These are phyloP conservation scores for Palloptera scutellata DNA, from an alignment of 2,888 invertebrate genomes.

Conservation along the genomic window DNA sequence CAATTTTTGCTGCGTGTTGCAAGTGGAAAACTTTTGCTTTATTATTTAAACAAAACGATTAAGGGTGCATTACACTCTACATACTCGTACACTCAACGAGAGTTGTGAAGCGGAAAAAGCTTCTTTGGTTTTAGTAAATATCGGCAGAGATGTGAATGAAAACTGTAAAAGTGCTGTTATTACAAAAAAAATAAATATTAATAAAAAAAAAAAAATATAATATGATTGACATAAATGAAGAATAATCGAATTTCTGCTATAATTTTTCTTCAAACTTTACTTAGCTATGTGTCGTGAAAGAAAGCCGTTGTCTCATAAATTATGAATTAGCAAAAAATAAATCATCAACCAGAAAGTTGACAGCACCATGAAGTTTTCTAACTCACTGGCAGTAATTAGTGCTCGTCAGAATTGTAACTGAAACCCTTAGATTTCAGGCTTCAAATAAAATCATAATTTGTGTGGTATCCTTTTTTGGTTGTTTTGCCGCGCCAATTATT, in stretches of 20 bases:
- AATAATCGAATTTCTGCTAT: conserved; percentile 59
- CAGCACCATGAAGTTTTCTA: not conserved
- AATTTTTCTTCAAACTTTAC: conserved; percentile 22
- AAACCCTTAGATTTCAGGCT: conserved; percentile 23
- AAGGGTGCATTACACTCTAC: conserved; percentile 47
- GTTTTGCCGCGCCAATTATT: conserved; percentile 8
- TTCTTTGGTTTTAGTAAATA: no score
- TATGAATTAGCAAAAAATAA: not conserved
- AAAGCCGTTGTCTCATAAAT: conserved; percentile 3
- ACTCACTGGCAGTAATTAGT: conserved; percentile 24
- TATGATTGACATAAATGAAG: conserved; percentile 64
- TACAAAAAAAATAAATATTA: no score
- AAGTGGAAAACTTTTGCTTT: conserved; percentile 39
- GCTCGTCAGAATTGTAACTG: conserved; percentile 12
- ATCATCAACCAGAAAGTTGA: conserved; percentile 5
- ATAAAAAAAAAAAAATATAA: no score
- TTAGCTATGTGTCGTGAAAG: not conserved
- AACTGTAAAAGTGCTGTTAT: no score
- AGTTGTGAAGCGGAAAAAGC: no score
- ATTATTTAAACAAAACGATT: conserved; percentile 57
- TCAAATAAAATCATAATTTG: conserved; percentile 23
- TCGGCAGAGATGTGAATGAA: no score
- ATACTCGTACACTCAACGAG: no score
- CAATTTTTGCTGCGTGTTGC: conserved; percentile 34
- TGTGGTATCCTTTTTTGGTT: not conserved